Evolutionary conservation across 2,888 invertebrate genomes (phyloP), one percentile per base, ranked within the genome.

Genomic region (Agrotis exclamationis): DNA sequence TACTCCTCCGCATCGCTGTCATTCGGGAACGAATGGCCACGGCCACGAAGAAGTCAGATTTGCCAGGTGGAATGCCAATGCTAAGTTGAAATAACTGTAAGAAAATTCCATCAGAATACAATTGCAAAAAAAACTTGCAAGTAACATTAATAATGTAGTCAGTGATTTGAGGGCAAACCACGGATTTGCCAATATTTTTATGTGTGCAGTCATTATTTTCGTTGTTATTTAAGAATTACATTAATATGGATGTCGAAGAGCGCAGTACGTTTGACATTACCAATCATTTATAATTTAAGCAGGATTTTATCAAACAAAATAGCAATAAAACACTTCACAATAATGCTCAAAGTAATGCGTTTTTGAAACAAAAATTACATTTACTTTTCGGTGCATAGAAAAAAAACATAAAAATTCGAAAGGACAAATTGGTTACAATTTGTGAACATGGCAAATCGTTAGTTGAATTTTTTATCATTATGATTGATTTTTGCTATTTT

Each of bases 201-300:
- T 62, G 20, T 63, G 58, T 63, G 48, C 58, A 56, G 59, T 54
- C 53, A 59, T 70, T 63, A 62, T 64, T 74, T 54, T 79, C 60
- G 39, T 74, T 68, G 56, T 60, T 65, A 74, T 74, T 11, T 33
- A 54, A 66, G n/a, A 20, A 45, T 44, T 11, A 64, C 53, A 82
- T 74, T 64, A 67, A 75, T 75, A 60, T 67, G 11, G 18, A 64
- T 59, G 70, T 82, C 67, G 67, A 64, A 62, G 11, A 64, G 28
- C 53, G 39, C 22, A 44, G 63, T 68, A 22, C 48, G 1, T 62
- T 51, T 75, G 83, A 79, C 83, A 79, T 71, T 79, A 75, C 51
- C 67, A 71, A 81, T 83, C 59, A 75, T 64, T 83, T 72, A 81
- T 83, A 63, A 75, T 63, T 83, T 72, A 70, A 45, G 67, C 28